Evolutionary conservation across 2,797 vertebrate genomes (phyloP), one percentile per base, ranked within the genome.

Genomic region (Leptoclinus maculatus): DNA sequence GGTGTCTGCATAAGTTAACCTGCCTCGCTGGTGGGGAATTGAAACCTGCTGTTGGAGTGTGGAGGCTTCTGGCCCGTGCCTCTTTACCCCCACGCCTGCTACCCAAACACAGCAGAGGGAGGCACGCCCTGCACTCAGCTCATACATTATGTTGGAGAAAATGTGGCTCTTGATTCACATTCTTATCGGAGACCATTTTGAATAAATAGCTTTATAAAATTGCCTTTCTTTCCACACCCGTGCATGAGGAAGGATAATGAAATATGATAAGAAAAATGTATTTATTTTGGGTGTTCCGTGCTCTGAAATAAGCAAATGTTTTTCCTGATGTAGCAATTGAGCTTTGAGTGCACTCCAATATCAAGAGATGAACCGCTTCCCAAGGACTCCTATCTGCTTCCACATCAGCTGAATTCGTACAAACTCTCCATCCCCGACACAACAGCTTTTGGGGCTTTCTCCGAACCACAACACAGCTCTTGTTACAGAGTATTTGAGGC

Each of bases 31-130:
- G 78, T 73, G 64, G 66, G 70, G 86, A 92, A 94, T 94, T 92
- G 86, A 91, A 95, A 94, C 88, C 92, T 92, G 88, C 89, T 93
- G 93, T 89, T 84, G 84, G 63, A 83, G 63, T 21, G 53, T 63
- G 74, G 75, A 87, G 83, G 66, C 56, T 81, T 27, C 67, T 76
- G 85, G 74, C 76, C 72, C n/a, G 19, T 36, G 62, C 76, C 72
- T 77, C 71, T 74, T 76, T 66, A 79, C 78, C 79, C 78, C 81
- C 73, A 84, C 27, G 74, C 71, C 75, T 78, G 89, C 88, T 91
- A 89, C 90, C 85, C 89, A 91, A 93, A 93, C 85, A 93, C 67
- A 83, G 71, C 51, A 43, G 66, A 78, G 64, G 51, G 51, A 59
- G 86, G 71, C 82, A 91, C 86, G 13, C 84, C 91, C 80, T 65